These are phyloP conservation scores for Syrphus vitripennis DNA, from an alignment of 2,888 invertebrate genomes.

Conservation along the genomic window DNA sequence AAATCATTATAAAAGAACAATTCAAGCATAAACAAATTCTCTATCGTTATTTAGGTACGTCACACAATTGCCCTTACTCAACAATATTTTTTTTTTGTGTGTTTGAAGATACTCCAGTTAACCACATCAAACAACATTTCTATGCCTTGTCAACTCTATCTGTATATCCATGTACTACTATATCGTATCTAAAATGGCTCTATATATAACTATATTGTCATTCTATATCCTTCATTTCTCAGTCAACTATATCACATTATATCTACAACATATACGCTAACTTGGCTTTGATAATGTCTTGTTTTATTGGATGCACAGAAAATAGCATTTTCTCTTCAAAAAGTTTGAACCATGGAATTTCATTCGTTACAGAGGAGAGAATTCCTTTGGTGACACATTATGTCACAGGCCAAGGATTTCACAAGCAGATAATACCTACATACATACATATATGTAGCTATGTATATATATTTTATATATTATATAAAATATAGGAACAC, in stretches of 20 bases:
- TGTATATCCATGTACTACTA: neutral
- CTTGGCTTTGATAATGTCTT: conserved; percentile 44
- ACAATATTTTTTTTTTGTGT: neutral
- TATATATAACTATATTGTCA: neutral
- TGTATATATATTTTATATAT: neutral
- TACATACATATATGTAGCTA: too few species aligned
- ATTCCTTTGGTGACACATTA: conserved; percentile 60
- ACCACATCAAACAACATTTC: conserved; percentile 59
- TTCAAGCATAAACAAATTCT: neutral
- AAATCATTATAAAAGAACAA: neutral
- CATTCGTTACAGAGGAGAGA: conserved; percentile 42
- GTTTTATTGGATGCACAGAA: conserved; percentile 65
- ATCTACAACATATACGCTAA: neutral
- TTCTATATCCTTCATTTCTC: neutral
- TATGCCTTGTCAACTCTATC: conserved; percentile 37
- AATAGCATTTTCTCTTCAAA: conserved; percentile 46
- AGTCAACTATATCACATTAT: neutral
- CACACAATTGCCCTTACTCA: neutral
- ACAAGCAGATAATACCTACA: neutral
- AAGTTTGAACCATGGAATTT: conserved; percentile 62
- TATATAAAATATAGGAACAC: neutral
- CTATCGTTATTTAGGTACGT: neutral
- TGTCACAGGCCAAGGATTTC: conserved; percentile 60
- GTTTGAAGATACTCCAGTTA: conserved; percentile 12
- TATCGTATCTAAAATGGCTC: neutral